Evolutionary conservation across 2,113 vertebrate genomes (phyloP), one percentile per base, ranked within the genome.

Genomic region (Tinamus guttatus): DNA sequence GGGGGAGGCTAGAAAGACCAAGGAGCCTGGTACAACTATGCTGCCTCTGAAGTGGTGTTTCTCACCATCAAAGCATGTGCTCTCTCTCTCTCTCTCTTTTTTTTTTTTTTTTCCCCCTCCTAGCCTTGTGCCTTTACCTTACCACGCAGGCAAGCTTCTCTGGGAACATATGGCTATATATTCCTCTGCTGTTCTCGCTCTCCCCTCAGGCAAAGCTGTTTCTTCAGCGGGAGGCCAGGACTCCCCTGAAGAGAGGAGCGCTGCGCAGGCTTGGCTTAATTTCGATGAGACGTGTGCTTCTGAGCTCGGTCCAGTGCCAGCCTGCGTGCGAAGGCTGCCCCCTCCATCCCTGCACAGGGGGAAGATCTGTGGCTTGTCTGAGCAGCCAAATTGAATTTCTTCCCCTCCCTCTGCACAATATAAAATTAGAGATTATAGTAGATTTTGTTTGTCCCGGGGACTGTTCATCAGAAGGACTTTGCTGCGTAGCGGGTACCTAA

Each of bases 81-180:
- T 58, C 20, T 34, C 22, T 58, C 6, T 9, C 19, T 9, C 15
- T 15, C 15, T 7, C 20, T 21, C 21, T 20, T 47, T 20, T 47
- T 47, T 9, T 10, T 47, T 11, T 49, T 22, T 49, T 49, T 49
- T 49, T 49, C 5, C 24, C 11, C 20, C 5, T 3, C 58, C 30
- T 77, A 7, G 1, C 41, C 0, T 0, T 11, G 59, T 0, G 3
- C 73, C 21, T 69, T 79, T 54, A 22, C 32, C 76, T 62, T 20
- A 17, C 18, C 28, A 14, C 17, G 13, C 30, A 15, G 65, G 28
- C 1, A 5, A 78, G 47, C 22, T 75, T 83, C 34, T n/a, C 51
- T 0, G 0, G n/a, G 86, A 84, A 1, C 41, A 11, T 11, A 32
- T 0, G 2, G 11, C 67, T 76, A 7, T 19, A 40, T 89, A 20